Evolutionary conservation across 2,113 vertebrate species (phyloP).

Genomic region (Brachyhypopomus occidentalis): DNA sequence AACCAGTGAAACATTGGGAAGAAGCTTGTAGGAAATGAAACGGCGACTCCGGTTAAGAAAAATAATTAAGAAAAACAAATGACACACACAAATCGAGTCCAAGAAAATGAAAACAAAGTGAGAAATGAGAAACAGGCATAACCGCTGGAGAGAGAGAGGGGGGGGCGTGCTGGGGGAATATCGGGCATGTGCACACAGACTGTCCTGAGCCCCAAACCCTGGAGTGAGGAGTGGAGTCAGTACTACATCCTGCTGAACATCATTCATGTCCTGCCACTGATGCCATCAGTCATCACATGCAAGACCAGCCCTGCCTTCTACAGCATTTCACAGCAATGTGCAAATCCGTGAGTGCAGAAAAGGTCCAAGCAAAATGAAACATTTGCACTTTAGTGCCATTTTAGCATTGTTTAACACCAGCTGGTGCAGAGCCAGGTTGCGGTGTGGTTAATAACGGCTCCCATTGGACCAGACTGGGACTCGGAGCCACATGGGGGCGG

Average conservation of each 20-base stretch:
- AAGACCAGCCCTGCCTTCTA: background rate
- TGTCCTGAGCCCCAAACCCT: slow-evolving; percentile 24
- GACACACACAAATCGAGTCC: background rate
- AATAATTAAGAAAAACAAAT: background rate
- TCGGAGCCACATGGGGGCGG: background rate
- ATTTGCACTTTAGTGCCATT: background rate
- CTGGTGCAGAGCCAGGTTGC: background rate
- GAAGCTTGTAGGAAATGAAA: slow-evolving; percentile 39
- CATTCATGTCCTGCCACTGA: background rate
- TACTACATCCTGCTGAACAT: background rate
- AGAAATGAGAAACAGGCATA: background rate
- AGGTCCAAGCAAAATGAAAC: background rate
- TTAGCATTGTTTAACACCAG: background rate
- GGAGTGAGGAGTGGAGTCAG: background rate
- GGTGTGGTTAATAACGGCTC: slow-evolving; percentile 22
- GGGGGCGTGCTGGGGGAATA: slow-evolving; percentile 9
- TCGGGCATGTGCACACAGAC: background rate
- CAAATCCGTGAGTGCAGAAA: background rate
- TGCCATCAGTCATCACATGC: background rate
- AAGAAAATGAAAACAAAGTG: background rate
- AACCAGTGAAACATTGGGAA: slow-evolving; percentile 45
- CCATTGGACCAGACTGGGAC: background rate
- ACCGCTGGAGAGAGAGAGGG: slow-evolving; percentile 8
- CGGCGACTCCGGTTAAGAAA: background rate
- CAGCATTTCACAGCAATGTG: background rate